Evolutionary conservation across 2,888 invertebrate genomes (phyloP), one percentile per base, ranked within the genome.

Genomic region (Meliscaeva auricollis): DNA sequence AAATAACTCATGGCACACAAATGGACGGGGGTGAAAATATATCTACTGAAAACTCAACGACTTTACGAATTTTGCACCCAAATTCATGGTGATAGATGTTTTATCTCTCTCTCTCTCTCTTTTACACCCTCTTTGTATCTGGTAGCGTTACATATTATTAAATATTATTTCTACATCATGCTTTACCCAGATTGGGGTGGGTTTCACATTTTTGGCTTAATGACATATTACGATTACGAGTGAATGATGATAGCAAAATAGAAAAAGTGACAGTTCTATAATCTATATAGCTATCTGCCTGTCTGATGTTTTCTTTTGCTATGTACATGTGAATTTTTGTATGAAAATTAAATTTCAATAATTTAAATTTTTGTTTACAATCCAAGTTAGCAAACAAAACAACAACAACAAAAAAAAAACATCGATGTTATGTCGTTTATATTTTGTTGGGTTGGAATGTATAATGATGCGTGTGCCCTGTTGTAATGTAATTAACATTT

Each of bases 191-290:
- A 20, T 30, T 30, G 60, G 84, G 84, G 80, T 84, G 84, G 56
- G 30, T 80, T 80, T 72, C 11, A 9, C 20, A 22, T 66, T 68
- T 84, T 72, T 50, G 62, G 73, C 64, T 68, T 85, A 81, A 85
- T 81, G 81, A 68, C 77, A 81, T 72, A 85, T 85, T 66, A 66
- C 48, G 77, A 85, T 85, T 76, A 80, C 70, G 68, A 66, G 68
- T 26, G 73, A 72, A 81, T 73, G 77, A 81, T 58, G 64, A 66
- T 46, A 50, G 54, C 56, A 66, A 11, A 66, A 75, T 66, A 15
- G 66, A 56, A n/a, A 75, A 66, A 66, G 54, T 62, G 73, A 54
- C 73, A 62, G 50, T 60, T 73, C 38, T 38, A 9, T 41, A 44
- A 17, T 9, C 17, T 50, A 50, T 17, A 50, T 20, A 66, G 20